These are phyloP conservation scores for Monomorium pharaonis DNA, from an alignment of 1,140 invertebrate species.

Conservation along the genomic window DNA sequence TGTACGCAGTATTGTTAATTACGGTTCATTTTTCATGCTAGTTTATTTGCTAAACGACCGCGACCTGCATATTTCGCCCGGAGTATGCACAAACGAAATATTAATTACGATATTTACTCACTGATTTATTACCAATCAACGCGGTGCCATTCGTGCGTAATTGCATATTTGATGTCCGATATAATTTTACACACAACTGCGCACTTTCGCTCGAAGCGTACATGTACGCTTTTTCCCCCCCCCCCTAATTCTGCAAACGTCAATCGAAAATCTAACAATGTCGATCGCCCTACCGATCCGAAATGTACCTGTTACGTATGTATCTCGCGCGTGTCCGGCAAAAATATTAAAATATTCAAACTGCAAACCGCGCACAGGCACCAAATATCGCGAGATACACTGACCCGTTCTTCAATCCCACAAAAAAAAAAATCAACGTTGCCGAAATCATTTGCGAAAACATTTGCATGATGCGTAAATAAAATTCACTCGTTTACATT, in stretches of 20 bases:
- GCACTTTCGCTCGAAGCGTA: neutral
- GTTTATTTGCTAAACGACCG: slow-evolving; percentile 60
- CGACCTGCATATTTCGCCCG: slow-evolving; percentile 35
- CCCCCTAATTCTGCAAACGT: slow-evolving; percentile 5
- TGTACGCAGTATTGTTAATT: slow-evolving; percentile 58
- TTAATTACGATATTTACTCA: slow-evolving; percentile 66
- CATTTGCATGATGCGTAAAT: neutral
- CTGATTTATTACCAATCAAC: slow-evolving; percentile 55
- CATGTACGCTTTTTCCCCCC: neutral
- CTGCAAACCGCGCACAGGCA: neutral
- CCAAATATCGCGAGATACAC: neutral
- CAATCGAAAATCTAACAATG: slow-evolving; percentile 17
- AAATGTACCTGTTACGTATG: neutral
- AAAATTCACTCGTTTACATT: slow-evolving; percentile 5
- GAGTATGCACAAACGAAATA: slow-evolving; percentile 37
- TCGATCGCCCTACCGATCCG: neutral
- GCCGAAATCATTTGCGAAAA: slow-evolving; percentile 4
- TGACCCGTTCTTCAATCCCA: neutral
- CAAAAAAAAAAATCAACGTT: neutral
- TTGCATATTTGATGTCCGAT: slow-evolving; percentile 53
- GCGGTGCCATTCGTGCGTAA: slow-evolving; percentile 27
- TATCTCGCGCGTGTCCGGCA: neutral
- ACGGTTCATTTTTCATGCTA: slow-evolving; percentile 24
- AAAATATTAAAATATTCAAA: slow-evolving; percentile 41
- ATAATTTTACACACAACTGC: slow-evolving; percentile 36